These are phyloP conservation scores for Leistus spinibarbis DNA, from an alignment of 2,888 invertebrate species.

Conservation along the genomic window DNA sequence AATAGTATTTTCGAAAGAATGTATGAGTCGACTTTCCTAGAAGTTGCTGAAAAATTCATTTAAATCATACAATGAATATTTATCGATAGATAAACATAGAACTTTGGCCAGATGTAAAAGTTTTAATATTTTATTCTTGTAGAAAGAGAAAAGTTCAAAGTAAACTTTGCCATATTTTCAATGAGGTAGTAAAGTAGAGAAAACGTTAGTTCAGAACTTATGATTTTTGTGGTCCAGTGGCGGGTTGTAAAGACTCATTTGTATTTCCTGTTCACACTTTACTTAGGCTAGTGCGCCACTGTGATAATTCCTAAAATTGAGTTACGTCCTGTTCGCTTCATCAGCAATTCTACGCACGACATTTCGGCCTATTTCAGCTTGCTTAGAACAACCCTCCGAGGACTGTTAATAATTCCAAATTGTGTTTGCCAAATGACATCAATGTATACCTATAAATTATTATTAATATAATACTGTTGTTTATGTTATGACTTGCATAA, in stretches of 20 bases:
- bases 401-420: conserved; percentile 33
- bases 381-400: conserved; percentile 8
- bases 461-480: neutral
- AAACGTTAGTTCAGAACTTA: neutral
- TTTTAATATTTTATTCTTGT: conserved; percentile 7
- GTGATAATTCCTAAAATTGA: conserved; percentile 24
- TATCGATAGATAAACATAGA: conserved; percentile 23
- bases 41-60: neutral
- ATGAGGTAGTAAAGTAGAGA: neutral
- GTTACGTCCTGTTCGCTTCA: conserved; percentile 18
- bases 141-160: neutral
- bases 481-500: neutral
- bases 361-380: conserved; percentile 8
- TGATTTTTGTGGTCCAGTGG: no score
- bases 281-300: neutral
- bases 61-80: conserved; percentile 33
- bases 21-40: neutral
- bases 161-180: neutral
- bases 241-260: no score
- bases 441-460: conserved; percentile 5
- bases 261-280: neutral
- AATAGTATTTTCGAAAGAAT: neutral
- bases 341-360: conserved; percentile 26
- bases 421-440: conserved; percentile 23
- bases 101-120: conserved; percentile 30